A percentile compares a stretch with the other conserved stretches of the same genome.
These are phyloP conservation scores for Fragum sueziense DNA, from an alignment of 2,888 invertebrate species.

Conservation along the genomic window DNA sequence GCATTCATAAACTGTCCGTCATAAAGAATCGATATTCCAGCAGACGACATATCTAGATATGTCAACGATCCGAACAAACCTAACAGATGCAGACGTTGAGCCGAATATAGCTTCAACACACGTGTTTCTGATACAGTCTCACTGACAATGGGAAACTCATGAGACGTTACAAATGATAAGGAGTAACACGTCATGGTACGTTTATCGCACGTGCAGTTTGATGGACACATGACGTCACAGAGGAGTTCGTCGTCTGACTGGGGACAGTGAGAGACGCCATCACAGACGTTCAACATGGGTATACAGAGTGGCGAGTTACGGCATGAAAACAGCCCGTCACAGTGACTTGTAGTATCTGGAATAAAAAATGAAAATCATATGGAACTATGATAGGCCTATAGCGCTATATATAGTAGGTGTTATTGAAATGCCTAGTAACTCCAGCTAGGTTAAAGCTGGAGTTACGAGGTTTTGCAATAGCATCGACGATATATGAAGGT, in stretches of 20 bases:
- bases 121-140: background rate
- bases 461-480: no score
- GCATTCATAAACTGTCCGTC: constrained; percentile 21
- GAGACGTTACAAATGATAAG: background rate
- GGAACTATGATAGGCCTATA: no score
- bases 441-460: no score
- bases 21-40: background rate
- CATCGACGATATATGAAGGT: no score
- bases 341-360: background rate
- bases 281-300: background rate
- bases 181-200: constrained; percentile 4
- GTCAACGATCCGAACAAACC: constrained; percentile 1
- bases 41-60: constrained; percentile 4
- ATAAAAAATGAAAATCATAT: background rate
- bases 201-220: background rate
- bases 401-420: no score
- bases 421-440: no score
- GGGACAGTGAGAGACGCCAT: constrained; percentile 13
- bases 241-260: constrained; percentile 12
- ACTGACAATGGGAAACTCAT: background rate
- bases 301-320: constrained; percentile 10
- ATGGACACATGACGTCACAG: background rate
- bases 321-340: constrained; percentile 1
- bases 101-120: background rate
- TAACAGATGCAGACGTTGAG: background rate